A percentile compares a stretch with the other conserved stretches of the same genome.
phyloP scores from a whole-genome alignment of 1,140 invertebrate genomes.

The Melipona quadrifasciata region DNA sequence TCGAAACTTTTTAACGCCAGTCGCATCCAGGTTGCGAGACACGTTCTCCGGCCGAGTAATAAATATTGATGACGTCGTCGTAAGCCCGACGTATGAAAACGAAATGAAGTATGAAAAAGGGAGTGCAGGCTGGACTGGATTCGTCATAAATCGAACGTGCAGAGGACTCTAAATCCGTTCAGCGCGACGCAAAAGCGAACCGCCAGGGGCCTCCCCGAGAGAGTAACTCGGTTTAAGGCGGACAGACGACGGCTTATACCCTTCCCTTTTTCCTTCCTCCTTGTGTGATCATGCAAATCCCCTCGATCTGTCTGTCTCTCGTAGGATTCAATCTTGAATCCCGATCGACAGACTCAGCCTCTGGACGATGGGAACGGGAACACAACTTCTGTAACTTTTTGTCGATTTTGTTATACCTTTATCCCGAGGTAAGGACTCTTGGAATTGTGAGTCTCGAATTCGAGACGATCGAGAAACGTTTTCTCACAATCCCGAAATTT shows the following conservation, averaged over 20 bases:
- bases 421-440: too few species aligned
- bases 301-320: not conserved
- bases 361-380: too few species aligned
- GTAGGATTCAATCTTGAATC: not conserved
- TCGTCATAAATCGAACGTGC: slow-evolving; percentile 41
- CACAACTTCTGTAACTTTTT: too few species aligned
- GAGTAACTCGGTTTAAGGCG: not conserved
- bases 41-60: not conserved
- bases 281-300: not conserved
- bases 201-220: too few species aligned
- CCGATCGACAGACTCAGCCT: not conserved
- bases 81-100: not conserved
- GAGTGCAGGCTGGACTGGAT: slow-evolving; percentile 8
- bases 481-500: too few species aligned
- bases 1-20: too few species aligned
- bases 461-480: too few species aligned
- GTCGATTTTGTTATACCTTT: too few species aligned
- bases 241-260: not conserved
- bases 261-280: not conserved
- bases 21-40: too few species aligned
- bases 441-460: too few species aligned
- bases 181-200: too few species aligned
- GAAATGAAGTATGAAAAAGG: slow-evolving; percentile 34
- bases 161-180: slow-evolving; percentile 12
- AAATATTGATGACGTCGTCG: slow-evolving; percentile 41